phyloP scores from a whole-genome alignment of 2,797 vertebrate species.

The Enteromius argenteus region DNA sequence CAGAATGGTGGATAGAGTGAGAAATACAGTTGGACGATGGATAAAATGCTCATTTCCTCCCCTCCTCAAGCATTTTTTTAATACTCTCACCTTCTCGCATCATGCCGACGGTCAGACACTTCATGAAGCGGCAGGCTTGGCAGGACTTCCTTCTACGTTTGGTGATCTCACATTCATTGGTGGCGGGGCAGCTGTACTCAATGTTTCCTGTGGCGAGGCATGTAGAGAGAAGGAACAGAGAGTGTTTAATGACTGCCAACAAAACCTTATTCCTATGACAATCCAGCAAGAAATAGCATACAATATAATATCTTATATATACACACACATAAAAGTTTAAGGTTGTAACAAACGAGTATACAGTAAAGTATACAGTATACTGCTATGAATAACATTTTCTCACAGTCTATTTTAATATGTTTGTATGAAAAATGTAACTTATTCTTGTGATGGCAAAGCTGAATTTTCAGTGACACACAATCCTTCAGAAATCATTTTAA shows the following conservation, averaged over 20 bases:
- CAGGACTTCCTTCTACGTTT: slow-evolving; percentile 99
- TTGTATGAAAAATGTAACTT: not conserved
- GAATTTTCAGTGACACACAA: not conserved
- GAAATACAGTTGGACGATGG: not conserved
- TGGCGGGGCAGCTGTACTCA: slow-evolving; percentile 98
- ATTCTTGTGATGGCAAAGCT: not conserved
- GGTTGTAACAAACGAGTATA: not conserved
- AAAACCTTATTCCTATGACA: slow-evolving; percentile 30
- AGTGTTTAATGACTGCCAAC: slow-evolving; percentile 68
- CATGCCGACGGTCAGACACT: slow-evolving; percentile 99
- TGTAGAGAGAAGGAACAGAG: slow-evolving; percentile 66
- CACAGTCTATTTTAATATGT: not conserved
- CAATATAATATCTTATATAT: not conserved
- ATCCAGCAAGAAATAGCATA: not conserved
- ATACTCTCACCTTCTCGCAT: slow-evolving; percentile 96
- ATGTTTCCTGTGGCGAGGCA: slow-evolving; percentile 89
- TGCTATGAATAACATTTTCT: not conserved
- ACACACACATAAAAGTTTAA: not conserved
- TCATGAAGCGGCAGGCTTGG: slow-evolving; percentile 99
- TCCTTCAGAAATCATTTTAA: not conserved
- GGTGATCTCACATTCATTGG: slow-evolving; percentile 98
- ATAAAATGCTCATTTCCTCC: not conserved
- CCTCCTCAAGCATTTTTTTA: slow-evolving; percentile 47
- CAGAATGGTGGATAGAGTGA: slow-evolving; percentile 29
- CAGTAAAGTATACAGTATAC: not conserved